Evolutionary conservation across 2,888 invertebrate genomes (phyloP).

Genomic region (Autographa gamma): DNA sequence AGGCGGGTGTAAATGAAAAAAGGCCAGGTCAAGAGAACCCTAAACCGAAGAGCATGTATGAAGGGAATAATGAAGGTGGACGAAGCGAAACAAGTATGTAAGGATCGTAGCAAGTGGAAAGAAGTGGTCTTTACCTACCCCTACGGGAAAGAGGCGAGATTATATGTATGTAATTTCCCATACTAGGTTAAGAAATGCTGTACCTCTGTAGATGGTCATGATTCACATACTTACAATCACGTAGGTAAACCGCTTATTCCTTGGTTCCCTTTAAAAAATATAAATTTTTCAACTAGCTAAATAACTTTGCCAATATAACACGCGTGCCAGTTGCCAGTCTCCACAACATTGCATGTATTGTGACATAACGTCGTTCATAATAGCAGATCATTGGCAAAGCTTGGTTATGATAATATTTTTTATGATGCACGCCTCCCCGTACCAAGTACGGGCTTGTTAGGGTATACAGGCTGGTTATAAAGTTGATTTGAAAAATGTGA

Average conservation of each 20-base stretch:
- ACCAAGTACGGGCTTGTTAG: conserved; percentile 83
- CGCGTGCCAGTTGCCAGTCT: background rate
- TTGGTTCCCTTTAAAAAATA: background rate
- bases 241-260: no score
- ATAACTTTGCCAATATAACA: background rate
- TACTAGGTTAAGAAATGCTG: no score
- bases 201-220: background rate
- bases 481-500: background rate
- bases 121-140: no score
- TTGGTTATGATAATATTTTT: conserved; percentile 84
- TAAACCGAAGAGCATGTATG: no score
- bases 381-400: conserved; percentile 82
- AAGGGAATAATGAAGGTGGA: no score
- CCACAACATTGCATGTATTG: conserved; percentile 25
- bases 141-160: no score
- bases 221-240: no score
- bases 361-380: conserved; percentile 65
- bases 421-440: conserved; percentile 83
- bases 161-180: no score
- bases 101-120: no score
- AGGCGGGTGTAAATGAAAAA: no score
- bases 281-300: background rate
- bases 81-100: no score
- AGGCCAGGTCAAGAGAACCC: no score
- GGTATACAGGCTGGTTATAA: conserved; percentile 68